A percentile compares a stretch with the other conserved stretches of the same genome.
Evolutionary conservation across 2,888 invertebrate genomes (phyloP).

Genomic region (Pseudanteris insignis): DNA sequence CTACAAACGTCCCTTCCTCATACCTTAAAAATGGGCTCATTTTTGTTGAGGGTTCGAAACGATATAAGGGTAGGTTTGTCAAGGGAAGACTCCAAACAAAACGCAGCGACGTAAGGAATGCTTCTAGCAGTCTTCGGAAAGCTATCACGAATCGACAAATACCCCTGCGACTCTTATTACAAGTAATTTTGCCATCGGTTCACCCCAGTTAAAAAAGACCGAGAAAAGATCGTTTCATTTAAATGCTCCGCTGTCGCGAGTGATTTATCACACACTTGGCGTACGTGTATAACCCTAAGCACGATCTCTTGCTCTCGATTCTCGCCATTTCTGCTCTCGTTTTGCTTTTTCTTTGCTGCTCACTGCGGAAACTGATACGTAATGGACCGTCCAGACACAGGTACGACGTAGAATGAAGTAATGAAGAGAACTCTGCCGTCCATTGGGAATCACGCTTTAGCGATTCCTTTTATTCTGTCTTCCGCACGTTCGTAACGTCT

Average conservation of each 20-base stretch:
- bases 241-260: conserved; percentile 52
- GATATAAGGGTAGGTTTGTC: conserved; percentile 44
- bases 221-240: conserved; percentile 52
- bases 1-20: conserved; percentile 20
- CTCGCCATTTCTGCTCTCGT: conserved; percentile 43
- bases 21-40: conserved; percentile 24
- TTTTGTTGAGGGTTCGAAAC: conserved; percentile 45
- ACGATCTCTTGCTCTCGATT: conserved; percentile 47
- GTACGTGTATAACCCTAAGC: conserved; percentile 44
- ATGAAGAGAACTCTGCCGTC: conserved; percentile 43
- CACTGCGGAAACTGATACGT: conserved; percentile 44
- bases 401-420: conserved; percentile 44
- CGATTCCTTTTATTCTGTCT: conserved; percentile 38
- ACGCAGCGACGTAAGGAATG: conserved; percentile 45
- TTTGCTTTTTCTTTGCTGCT: conserved; percentile 43
- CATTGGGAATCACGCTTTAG: conserved; percentile 42
- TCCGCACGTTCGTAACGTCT: conserved; percentile 20
- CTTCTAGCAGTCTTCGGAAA: conserved; percentile 31
- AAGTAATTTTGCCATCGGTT: conserved; percentile 51
- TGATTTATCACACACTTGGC: conserved; percentile 55
- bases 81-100: conserved; percentile 42
- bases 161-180: conserved; percentile 51
- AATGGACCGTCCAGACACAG: conserved; percentile 43
- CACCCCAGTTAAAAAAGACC: conserved; percentile 45
- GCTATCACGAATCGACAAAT: conserved; percentile 48